A percentile compares a stretch with the other conserved stretches of the same genome.
These are phyloP conservation scores for Ptychoptera albimana DNA, from an alignment of 2,888 invertebrate species.

Conservation along the genomic window DNA sequence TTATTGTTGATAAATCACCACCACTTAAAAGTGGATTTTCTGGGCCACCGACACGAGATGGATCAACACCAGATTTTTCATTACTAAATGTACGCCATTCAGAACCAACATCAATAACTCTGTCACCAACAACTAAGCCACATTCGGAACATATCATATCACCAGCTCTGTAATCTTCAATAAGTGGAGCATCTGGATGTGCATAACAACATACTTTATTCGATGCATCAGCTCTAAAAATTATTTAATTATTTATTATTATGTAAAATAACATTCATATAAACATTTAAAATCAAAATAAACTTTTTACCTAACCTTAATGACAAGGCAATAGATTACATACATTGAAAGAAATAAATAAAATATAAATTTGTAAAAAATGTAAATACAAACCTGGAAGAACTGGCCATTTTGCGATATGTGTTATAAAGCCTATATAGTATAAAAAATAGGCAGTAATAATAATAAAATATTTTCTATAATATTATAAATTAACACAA, in stretches of 20 bases:
- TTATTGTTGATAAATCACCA: conserved; percentile 92
- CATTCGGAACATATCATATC: conserved; percentile 99
- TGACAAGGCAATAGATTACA: no score
- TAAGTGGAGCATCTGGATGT: conserved; percentile 89
- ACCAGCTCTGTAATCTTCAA: conserved; percentile 97
- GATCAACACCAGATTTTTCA: conserved; percentile 92
- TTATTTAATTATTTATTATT: conserved; percentile 16
- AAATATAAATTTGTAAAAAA: no score
- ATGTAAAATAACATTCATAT: no score
- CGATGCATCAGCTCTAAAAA: conserved; percentile 40
- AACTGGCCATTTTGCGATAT: conserved; percentile 42
- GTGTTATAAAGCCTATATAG: no score
- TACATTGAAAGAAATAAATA: no score
- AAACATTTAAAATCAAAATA: no score
- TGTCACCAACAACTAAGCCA: conserved; percentile 96
- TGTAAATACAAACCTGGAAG: conserved; percentile 36
- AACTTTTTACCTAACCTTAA: no score
- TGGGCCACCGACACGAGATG: conserved; percentile 98
- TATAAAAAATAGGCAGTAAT: no score
- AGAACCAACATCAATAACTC: conserved; percentile 99
- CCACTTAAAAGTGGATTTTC: conserved; percentile 94
- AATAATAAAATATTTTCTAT: no score
- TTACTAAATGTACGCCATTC: conserved; percentile 99
- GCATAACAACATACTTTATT: conserved; percentile 80
- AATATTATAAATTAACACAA: no score